Conservation (phyloP, 2,113 vertebrate genomes). For the Turdus rufiventris region DNA sequence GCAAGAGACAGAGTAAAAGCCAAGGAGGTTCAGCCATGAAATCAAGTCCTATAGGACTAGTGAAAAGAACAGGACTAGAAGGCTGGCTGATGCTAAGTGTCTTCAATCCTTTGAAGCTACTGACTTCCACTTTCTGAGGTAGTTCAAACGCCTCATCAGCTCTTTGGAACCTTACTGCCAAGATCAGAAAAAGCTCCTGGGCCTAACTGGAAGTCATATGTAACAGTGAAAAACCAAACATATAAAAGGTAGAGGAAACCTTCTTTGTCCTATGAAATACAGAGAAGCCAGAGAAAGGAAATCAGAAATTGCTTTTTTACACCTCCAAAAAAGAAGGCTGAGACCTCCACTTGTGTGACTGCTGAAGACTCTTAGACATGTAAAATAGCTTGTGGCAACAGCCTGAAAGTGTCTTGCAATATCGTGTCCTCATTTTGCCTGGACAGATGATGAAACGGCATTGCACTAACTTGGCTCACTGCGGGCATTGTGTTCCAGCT, state of each 20-base stretch:
- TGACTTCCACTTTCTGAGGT: neutral
- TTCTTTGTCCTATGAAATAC: neutral
- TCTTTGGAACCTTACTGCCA: neutral
- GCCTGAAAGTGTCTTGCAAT: neutral
- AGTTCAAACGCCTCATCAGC: neutral
- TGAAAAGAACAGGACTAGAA: neutral
- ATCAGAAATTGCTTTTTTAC: neutral
- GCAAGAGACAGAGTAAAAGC: neutral
- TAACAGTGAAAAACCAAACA: too few relatives aligned
- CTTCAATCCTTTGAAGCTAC: neutral
- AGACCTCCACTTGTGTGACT: neutral
- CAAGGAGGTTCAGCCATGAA: neutral
- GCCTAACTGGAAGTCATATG: neutral
- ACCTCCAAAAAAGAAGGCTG: neutral
- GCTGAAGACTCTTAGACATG: neutral
- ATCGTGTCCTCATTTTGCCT: slow-evolving; percentile 5
- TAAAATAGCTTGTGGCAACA: neutral
- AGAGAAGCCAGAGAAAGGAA: neutral
- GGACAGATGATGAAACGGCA: neutral
- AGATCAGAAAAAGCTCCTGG: neutral
- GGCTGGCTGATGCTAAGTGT: neutral
- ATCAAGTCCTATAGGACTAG: neutral
- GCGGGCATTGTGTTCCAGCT: neutral
- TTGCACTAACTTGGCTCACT: neutral
- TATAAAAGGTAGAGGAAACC: neutral